phyloP scores from a whole-genome alignment of 1,140 invertebrate genomes.

The Druon quercuslanigerum region DNA sequence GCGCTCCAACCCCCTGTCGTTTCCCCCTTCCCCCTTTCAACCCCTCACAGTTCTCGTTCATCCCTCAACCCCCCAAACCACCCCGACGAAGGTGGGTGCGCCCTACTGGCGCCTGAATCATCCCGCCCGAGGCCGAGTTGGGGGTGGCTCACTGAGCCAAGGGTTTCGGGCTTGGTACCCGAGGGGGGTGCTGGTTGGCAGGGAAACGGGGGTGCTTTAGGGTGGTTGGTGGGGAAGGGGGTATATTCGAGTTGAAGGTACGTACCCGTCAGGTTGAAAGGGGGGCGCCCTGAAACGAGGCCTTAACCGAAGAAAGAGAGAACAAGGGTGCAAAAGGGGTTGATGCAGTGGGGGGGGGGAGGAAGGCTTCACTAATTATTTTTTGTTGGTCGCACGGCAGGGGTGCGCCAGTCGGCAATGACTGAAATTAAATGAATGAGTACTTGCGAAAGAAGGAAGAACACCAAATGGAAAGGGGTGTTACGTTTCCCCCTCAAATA shows the following conservation, averaged over 20 bases:
- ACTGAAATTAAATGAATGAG: conserved; percentile 47
- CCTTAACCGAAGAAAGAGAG: conserved; percentile 31
- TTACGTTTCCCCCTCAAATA: neutral
- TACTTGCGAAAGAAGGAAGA: conserved; percentile 55
- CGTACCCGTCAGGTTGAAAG: conserved; percentile 6
- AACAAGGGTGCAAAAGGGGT: conserved; percentile 7
- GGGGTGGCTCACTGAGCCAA: conserved; percentile 50
- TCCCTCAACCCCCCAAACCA: conserved; percentile 47
- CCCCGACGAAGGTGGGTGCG: conserved; percentile 70
- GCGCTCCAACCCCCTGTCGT: conserved; percentile 47
- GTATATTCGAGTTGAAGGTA: conserved; percentile 70
- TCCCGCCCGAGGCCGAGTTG: conserved; percentile 68
- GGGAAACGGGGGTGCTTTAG: conserved; percentile 62
- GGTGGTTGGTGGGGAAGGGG: conserved; percentile 52
- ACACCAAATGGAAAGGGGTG: conserved; percentile 11
- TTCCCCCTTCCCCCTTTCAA: conserved; percentile 22
- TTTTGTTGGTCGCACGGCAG: conserved; percentile 64
- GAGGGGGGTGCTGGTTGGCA: conserved; percentile 51
- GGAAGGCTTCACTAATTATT: conserved; percentile 57
- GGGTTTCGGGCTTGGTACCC: conserved; percentile 40
- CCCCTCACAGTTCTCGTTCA: conserved; percentile 40
- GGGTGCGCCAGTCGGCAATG: conserved; percentile 66
- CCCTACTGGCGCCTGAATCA: conserved; percentile 69
- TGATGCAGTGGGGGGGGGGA: conserved; percentile 46
- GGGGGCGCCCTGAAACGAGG: conserved; percentile 22